Percentiles rank a stretch among this genome's conserved stretches.
Conservation (phyloP, 2,797 vertebrate genomes). For the Dryobates pubescens region DNA sequence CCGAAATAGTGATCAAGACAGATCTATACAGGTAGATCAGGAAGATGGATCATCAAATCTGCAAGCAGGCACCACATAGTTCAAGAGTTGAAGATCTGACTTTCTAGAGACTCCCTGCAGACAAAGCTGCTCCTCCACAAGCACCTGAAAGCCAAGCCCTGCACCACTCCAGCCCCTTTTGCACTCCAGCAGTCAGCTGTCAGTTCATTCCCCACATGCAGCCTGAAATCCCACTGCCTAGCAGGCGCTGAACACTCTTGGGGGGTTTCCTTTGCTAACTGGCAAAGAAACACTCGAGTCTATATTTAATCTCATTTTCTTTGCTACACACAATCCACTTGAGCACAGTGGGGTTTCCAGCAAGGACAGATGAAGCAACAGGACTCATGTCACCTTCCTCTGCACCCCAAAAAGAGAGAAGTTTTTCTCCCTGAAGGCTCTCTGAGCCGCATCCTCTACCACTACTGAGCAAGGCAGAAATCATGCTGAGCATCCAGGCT, state of each 20-base stretch:
- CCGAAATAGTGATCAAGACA: fast-evolving
- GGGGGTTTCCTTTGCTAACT: neutral
- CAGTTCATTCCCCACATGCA: neutral
- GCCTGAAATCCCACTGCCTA: neutral
- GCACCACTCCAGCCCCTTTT: neutral
- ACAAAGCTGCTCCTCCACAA: neutral
- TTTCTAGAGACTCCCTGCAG: neutral
- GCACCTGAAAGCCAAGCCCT: neutral
- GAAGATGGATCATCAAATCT: too few species aligned
- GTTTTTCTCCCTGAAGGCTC: neutral
- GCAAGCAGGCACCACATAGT: fast-evolving
- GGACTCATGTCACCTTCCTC: neutral
- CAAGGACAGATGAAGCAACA: neutral
- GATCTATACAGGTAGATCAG: fast-evolving
- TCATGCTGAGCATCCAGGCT: neutral
- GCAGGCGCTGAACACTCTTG: neutral
- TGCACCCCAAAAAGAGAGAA: neutral
- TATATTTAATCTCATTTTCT: neutral
- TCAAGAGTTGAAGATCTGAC: neutral
- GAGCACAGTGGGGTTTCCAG: neutral
- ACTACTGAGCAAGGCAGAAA: neutral
- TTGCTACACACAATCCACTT: fast-evolving
- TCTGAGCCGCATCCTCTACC: neutral
- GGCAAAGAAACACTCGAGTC: neutral
- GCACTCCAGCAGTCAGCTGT: neutral